These are phyloP conservation scores for Drosophila affinis DNA, from an alignment of 2,888 invertebrate genomes.

Conservation along the genomic window DNA sequence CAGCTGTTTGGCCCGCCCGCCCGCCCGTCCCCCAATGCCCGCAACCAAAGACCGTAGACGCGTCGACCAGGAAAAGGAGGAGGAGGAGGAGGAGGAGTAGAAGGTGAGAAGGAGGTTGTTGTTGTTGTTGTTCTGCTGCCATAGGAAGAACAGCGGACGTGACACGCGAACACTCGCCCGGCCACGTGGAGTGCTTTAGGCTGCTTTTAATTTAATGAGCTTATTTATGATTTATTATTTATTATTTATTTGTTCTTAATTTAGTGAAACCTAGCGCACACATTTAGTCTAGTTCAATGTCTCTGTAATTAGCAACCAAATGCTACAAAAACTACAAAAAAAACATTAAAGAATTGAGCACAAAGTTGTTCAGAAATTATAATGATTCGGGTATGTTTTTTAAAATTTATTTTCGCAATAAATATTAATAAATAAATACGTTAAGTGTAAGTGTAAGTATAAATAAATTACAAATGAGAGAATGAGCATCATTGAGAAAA, in stretches of 20 bases:
- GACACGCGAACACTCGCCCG: constrained; percentile 10
- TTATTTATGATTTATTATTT: constrained; percentile 57
- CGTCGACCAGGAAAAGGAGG: constrained; percentile 25
- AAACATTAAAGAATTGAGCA: constrained; percentile 47
- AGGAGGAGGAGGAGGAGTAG: constrained; percentile 39
- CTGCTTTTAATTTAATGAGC: constrained; percentile 49
- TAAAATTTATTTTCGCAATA: constrained; percentile 53
- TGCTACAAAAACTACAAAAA: constrained; percentile 76
- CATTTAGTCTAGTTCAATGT: constrained; percentile 57
- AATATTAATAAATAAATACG: constrained; percentile 58
- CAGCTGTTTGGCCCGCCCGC: constrained; percentile 39
- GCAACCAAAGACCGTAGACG: constrained; percentile 63
- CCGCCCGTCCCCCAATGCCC: constrained; percentile 35
- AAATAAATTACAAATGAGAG: constrained; percentile 45
- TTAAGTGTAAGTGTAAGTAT: constrained; percentile 51
- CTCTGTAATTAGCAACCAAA: constrained; percentile 68
- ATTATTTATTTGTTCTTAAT: constrained; percentile 56
- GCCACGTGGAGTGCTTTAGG: constrained; percentile 55
- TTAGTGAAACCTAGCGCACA: constrained; percentile 61
- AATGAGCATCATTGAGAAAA: constrained; percentile 37
- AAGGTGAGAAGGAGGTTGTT: constrained; percentile 34
- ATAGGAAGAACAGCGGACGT: constrained; percentile 56
- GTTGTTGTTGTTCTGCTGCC: constrained; percentile 59
- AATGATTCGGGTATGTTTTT: constrained; percentile 27
- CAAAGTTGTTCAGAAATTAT: constrained; percentile 52